These are phyloP conservation scores for Diacarnus erythraeanus DNA, from an alignment of 37 sponge, comb jelly and placozoan species.

Conservation along the genomic window DNA sequence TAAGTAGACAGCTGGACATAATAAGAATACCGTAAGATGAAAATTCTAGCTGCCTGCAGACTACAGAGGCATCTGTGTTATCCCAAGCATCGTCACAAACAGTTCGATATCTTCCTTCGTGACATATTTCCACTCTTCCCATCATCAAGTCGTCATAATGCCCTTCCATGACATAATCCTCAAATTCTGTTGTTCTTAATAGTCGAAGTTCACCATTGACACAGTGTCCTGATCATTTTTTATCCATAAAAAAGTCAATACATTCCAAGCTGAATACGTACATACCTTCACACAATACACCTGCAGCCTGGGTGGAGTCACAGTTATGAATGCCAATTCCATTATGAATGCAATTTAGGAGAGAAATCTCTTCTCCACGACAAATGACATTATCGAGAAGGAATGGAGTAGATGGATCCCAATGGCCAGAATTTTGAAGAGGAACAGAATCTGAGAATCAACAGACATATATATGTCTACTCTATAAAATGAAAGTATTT, in stretches of 20 bases:
- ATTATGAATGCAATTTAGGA: slow-evolving; percentile 5
- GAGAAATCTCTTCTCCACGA: not conserved
- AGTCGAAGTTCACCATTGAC: slow-evolving; percentile 24
- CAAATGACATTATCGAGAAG: slow-evolving; percentile 3
- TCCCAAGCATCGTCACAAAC: slow-evolving; percentile 38
- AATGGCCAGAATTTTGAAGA: not conserved
- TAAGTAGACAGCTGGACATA: not conserved
- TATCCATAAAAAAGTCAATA: not conserved
- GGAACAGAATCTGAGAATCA: not conserved
- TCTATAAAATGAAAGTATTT: not conserved
- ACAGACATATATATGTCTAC: not conserved
- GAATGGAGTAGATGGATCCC: not conserved
- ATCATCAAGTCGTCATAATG: not conserved
- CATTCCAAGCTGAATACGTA: not conserved
- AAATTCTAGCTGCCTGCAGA: slow-evolving; percentile 39
- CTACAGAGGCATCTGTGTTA: slow-evolving; percentile 39
- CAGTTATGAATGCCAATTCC: not conserved
- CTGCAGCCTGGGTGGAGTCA: not conserved
- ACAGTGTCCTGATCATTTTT: slow-evolving; percentile 2
- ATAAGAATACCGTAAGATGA: slow-evolving; percentile 22
- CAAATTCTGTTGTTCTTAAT: not conserved
- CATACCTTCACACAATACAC: slow-evolving; percentile 19
- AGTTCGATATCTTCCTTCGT: not conserved
- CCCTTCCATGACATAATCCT: not conserved
- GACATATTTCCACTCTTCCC: slow-evolving; percentile 15